Evolutionary conservation across 2,797 vertebrate genomes (phyloP), one percentile per base, ranked within the genome.

Genomic region (Malacoraja senta): DNA sequence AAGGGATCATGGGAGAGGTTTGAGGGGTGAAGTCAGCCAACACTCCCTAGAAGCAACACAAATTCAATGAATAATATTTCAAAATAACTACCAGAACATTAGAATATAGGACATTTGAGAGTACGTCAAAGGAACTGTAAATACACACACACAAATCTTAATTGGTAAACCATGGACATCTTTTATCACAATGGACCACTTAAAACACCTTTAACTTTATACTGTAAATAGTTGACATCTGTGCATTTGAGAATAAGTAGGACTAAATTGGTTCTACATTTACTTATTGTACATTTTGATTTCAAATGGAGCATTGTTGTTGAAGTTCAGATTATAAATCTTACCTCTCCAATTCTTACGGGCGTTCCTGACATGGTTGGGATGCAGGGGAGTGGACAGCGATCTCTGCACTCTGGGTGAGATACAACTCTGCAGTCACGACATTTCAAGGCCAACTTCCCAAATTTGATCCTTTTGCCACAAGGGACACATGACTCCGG

Each of bases 401-500:
- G 98, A 0, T 99, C 98, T 0, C 98, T 97, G 93, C 99, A 99
- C 95, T 99, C 99, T 0, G 98, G 98, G 93, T 99, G 99, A 17
- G 98, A 93, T 0, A 99, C 98, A 93, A 99, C 97, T 35, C 98
- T 96, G 96, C 99, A 99, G 95, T 99, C 98, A 2, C 98, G 96
- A 94, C 99, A 99, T 94, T 98, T 99, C 0, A 99, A 96, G 0
- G 98, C 98, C 88, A 98, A 95, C 95, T 99, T 99, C 4, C 99
- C 99, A 95, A 99, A 99, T 95, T 99, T 99, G 93, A 99, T 98
- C 94, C 98, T 97, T 95, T 99, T 99, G 0, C 98, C 98, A 93
- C 98, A 99, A 0, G 99, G 98, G 29, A 99, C 98, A n/a, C 99
- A 99, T 0, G 98, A 98, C 91, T 99, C 98, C 0, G 99, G 98